Evolutionary conservation across 1,140 invertebrate genomes (phyloP).

Genomic region (Lepidurus arcticus): DNA sequence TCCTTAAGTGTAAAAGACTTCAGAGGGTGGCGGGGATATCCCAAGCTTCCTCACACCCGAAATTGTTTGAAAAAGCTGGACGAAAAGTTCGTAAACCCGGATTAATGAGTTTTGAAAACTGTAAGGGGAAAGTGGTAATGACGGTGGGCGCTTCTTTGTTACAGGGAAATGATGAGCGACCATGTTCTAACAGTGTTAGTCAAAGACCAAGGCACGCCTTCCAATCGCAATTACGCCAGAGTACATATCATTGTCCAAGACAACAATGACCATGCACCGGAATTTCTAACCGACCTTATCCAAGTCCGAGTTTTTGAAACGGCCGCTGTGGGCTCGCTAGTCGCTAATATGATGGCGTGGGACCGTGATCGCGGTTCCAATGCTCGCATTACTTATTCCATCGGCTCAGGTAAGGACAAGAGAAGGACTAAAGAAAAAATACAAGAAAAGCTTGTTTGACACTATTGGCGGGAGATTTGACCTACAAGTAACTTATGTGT

Average conservation of each 20-base stretch:
- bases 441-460: slow-evolving; percentile 20
- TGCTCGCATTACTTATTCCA: slow-evolving; percentile 69
- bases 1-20: too few relatives aligned
- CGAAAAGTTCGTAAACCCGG: too few relatives aligned
- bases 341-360: slow-evolving; percentile 65
- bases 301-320: slow-evolving; percentile 71
- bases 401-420: slow-evolving; percentile 60
- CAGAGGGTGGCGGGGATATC: too few relatives aligned
- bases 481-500: slow-evolving; percentile 12
- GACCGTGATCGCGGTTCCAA: slow-evolving; percentile 78
- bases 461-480: slow-evolving; percentile 14
- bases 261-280: slow-evolving; percentile 82
- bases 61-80: too few relatives aligned
- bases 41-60: too few relatives aligned
- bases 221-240: slow-evolving; percentile 75
- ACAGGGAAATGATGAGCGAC: slow-evolving; percentile 65
- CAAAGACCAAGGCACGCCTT: slow-evolving; percentile 77
- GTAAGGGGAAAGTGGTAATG: background rate
- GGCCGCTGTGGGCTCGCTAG: slow-evolving; percentile 61
- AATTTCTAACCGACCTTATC: slow-evolving; percentile 67
- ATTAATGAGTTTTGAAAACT: background rate
- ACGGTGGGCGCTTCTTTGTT: background rate
- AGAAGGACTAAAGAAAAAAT: background rate
- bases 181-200: slow-evolving; percentile 86
- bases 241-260: slow-evolving; percentile 75